Evolutionary conservation across 2,113 vertebrate species (phyloP).

Genomic region (Archilochus colubris): DNA sequence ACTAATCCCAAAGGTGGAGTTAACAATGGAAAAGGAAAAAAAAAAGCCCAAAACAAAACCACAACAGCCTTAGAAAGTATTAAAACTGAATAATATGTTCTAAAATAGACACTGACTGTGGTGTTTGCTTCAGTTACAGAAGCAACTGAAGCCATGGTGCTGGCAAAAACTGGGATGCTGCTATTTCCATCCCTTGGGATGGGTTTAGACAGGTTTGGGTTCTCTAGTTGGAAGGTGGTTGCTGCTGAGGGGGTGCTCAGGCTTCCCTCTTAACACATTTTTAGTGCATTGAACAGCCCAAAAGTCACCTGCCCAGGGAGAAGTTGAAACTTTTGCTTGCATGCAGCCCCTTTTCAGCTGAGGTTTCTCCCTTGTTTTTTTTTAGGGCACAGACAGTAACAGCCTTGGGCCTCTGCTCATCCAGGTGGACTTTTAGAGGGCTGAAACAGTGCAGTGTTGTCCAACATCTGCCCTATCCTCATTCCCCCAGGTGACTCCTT

Average conservation of each 20-base stretch:
- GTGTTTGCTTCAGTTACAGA: neutral
- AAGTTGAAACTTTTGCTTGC: neutral
- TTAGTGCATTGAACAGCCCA: neutral
- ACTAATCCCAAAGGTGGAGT: constrained; percentile 37
- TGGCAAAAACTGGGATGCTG: neutral
- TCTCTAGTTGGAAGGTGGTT: neutral
- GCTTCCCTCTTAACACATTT: neutral
- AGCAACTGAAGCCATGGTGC: neutral
- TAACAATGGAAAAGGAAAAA: constrained; percentile 17
- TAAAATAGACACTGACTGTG: neutral
- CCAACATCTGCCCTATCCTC: rapidly evolving
- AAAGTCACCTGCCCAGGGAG: neutral
- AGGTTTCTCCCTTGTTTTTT: neutral
- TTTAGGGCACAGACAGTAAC: neutral
- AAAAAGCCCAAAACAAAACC: neutral
- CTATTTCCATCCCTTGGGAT: neutral
- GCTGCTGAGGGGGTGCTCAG: neutral
- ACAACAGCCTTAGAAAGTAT: neutral
- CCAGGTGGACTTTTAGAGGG: neutral
- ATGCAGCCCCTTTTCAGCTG: neutral
- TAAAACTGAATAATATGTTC: neutral
- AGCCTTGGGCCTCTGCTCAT: neutral
- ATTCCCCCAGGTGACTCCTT: neutral
- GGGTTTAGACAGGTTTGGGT: neutral
- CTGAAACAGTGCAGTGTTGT: neutral